Percentiles rank a stretch among this genome's conserved stretches.
These are phyloP conservation scores for Beris chalybata DNA, from an alignment of 2,888 invertebrate genomes.

Conservation along the genomic window DNA sequence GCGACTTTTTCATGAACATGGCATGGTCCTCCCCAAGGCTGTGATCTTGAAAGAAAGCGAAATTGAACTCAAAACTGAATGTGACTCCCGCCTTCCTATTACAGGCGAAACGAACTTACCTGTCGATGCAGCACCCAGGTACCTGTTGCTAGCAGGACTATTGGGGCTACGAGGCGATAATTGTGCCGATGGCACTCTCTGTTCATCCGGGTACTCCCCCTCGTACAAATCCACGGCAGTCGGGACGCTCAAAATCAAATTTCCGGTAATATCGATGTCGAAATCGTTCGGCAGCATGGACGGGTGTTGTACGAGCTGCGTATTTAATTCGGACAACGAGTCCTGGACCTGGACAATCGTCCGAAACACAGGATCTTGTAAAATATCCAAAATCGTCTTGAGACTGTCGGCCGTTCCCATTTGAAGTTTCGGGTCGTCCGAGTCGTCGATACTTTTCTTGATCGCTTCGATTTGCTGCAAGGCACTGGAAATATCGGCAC, in stretches of 20 bases:
- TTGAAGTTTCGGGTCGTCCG: slow-evolving; percentile 81
- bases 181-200: slow-evolving; percentile 75
- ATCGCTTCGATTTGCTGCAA: slow-evolving; percentile 86
- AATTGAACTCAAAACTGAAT: not conserved
- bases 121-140: slow-evolving; percentile 38
- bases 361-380: slow-evolving; percentile 88
- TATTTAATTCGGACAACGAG: slow-evolving; percentile 83
- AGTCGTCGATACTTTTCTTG: slow-evolving; percentile 80
- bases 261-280: slow-evolving; percentile 83
- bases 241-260: slow-evolving; percentile 68
- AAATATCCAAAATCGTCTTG: slow-evolving; percentile 76
- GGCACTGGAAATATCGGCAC: slow-evolving; percentile 81
- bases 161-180: slow-evolving; percentile 70
- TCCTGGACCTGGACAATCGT: slow-evolving; percentile 91
- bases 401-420: slow-evolving; percentile 73
- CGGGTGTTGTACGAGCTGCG: slow-evolving; percentile 86
- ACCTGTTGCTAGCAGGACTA: slow-evolving; percentile 54
- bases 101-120: slow-evolving; percentile 27
- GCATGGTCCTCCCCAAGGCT: slow-evolving; percentile 41
- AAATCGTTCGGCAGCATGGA: slow-evolving; percentile 92
- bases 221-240: slow-evolving; percentile 62
- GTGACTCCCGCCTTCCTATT: not conserved
- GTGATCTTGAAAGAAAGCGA: slow-evolving; percentile 15
- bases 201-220: slow-evolving; percentile 68
- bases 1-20: slow-evolving; percentile 66